These are phyloP conservation scores for Villa cingulata DNA, from an alignment of 2,888 invertebrate species.

Conservation along the genomic window DNA sequence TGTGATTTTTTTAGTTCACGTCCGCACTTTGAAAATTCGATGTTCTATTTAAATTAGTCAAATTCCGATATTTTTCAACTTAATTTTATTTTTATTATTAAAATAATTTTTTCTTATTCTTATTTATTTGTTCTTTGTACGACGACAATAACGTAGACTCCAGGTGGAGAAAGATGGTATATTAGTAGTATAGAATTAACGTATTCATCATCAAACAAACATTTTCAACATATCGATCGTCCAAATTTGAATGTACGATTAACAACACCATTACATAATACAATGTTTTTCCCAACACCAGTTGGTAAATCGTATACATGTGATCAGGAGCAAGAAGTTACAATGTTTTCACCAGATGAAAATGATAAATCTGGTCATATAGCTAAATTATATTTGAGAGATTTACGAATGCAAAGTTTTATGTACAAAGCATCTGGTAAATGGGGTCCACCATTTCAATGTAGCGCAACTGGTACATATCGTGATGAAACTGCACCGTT, in stretches of 20 bases:
- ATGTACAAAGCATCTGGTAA: conserved; percentile 67
- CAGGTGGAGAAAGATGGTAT: conserved; percentile 82
- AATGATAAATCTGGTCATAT: conserved; percentile 39
- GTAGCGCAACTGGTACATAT: conserved; percentile 39
- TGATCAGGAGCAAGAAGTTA: conserved; percentile 51
- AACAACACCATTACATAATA: conserved; percentile 42
- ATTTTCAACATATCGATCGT: conserved; percentile 46
- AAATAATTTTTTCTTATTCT: too few species aligned
- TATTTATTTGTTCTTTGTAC: neutral
- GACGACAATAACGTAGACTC: too few species aligned
- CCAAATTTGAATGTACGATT: conserved; percentile 41
- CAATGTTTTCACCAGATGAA: conserved; percentile 42
- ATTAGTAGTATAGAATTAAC: conserved; percentile 61
- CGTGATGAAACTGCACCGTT: conserved; percentile 77
- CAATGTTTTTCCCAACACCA: conserved; percentile 68
- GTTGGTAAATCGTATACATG: conserved; percentile 76
- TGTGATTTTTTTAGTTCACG: too few species aligned
- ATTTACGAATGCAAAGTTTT: conserved; percentile 72
- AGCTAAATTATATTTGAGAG: conserved; percentile 50
- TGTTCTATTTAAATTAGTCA: too few species aligned
- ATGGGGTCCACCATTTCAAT: conserved; percentile 37
- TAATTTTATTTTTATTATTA: too few species aligned
- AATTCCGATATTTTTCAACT: too few species aligned
- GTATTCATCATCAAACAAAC: conserved; percentile 52
- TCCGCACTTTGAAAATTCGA: too few species aligned